Evolutionary conservation across 1,140 invertebrate genomes (phyloP).

Genomic region (Cherax quadricarinatus): DNA sequence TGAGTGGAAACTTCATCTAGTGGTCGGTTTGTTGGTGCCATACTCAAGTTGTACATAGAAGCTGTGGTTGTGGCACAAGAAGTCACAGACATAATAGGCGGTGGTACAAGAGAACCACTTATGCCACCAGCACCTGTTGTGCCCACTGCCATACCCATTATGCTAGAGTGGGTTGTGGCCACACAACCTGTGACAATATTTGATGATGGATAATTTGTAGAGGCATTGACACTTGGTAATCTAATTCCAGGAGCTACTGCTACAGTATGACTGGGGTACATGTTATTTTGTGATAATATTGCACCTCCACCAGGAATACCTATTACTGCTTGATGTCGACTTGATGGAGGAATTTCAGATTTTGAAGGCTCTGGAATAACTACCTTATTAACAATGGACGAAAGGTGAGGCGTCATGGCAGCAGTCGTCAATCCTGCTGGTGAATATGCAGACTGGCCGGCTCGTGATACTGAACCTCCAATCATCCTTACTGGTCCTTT

Average conservation of each 20-base stretch:
- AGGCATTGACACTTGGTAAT: slow-evolving; percentile 49
- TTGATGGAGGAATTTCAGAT: slow-evolving; percentile 71
- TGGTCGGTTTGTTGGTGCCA: not conserved
- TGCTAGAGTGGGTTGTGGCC: slow-evolving; percentile 23
- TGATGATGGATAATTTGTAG: slow-evolving; percentile 60
- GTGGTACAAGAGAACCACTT: slow-evolving; percentile 51
- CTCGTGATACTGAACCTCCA: slow-evolving; percentile 12
- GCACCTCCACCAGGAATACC: slow-evolving; percentile 74
- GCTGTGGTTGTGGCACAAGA: slow-evolving; percentile 28
- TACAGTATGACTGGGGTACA: slow-evolving; percentile 70
- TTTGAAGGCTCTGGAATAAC: slow-evolving; percentile 70
- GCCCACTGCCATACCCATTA: slow-evolving; percentile 15
- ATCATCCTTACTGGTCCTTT: slow-evolving; percentile 63
- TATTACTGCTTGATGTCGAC: slow-evolving; percentile 73
- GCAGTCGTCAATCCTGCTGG: slow-evolving; percentile 46
- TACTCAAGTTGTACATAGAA: slow-evolving; percentile 9
- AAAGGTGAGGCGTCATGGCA: slow-evolving; percentile 41
- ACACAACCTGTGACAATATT: slow-evolving; percentile 4
- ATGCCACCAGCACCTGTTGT: slow-evolving; percentile 7
- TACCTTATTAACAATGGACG: slow-evolving; percentile 48
- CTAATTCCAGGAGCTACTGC: slow-evolving; percentile 56
- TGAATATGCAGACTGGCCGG: slow-evolving; percentile 40
- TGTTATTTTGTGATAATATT: slow-evolving; percentile 64
- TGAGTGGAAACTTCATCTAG: slow-evolving; percentile 63
- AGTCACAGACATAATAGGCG: slow-evolving; percentile 66